phyloP scores from a whole-genome alignment of 2,888 invertebrate species.

The Gortyna flavago region DNA sequence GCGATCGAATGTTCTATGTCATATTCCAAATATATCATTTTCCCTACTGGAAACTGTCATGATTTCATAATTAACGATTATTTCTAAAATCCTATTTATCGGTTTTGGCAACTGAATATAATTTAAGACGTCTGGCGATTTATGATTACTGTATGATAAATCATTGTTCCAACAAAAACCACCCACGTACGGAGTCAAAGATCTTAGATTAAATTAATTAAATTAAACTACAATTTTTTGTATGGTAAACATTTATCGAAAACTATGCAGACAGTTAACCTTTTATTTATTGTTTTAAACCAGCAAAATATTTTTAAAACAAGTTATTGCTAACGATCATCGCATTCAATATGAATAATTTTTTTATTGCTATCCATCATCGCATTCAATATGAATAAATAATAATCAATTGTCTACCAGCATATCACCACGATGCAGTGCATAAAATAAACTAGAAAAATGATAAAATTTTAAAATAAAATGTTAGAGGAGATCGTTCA shows the following conservation, averaged over 20 bases:
- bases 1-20: not conserved
- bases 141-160: constrained; percentile 19
- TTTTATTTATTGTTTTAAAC: constrained; percentile 11
- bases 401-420: constrained; percentile 60
- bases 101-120: constrained; percentile 21
- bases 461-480: constrained; percentile 82
- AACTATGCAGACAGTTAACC: not conserved
- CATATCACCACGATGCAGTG: constrained; percentile 63
- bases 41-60: not conserved
- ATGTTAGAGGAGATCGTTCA: constrained; percentile 87
- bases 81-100: constrained; percentile 10
- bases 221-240: not conserved
- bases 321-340: constrained; percentile 62
- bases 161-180: constrained; percentile 3
- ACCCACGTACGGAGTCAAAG: constrained; percentile 9
- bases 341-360: constrained; percentile 60
- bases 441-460: constrained; percentile 77
- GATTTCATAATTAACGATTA: not conserved
- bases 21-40: constrained; percentile 2
- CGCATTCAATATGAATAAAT: constrained; percentile 59
- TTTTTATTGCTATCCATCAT: constrained; percentile 65
- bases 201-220: constrained; percentile 18
- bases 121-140: not conserved
- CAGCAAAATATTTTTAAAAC: not conserved
- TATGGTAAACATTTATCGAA: not conserved